Evolutionary conservation across 2,888 invertebrate genomes (phyloP), one percentile per base, ranked within the genome.

Genomic region (Boloria selene): DNA sequence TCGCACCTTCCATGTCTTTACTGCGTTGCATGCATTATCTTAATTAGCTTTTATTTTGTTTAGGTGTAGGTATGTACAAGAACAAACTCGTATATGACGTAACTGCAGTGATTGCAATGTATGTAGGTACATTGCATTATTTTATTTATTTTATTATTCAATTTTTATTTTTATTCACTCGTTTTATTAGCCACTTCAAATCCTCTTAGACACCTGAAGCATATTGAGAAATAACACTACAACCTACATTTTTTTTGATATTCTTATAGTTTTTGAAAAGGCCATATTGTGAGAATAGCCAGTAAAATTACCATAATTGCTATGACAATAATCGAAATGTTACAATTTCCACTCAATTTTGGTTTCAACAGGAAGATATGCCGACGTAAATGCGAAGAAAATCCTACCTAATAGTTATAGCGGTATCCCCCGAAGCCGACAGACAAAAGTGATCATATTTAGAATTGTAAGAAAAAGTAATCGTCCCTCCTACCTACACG

Each of bases 231-330:
- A 7, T 38, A 38, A 38, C 10, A 10, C 10, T 38, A 55, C n/a
- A 42, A n/a, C 38, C 31, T 38, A 18, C 5, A 47, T 4, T 0
- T 38, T 7, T 49, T 59, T 49, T 47, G 13, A 49, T 17, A 6
- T 31, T 13, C 26, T 26, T 22, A 44, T 22, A 56, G 44, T 42
- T 10, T 44, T 55, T 26, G 7, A 47, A 58, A 45, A 58, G 58
- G 16, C 31, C n/a, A 47, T 31, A 52, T 58, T 45, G 17, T 18
- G 44, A 10, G 51, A 16, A 75, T 73, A 69, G 71, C 79, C 81
- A 82, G 83, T 87, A 85, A 84, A 74, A 87, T 88, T 86, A 88
- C 78, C 83, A 86, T 87, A 85, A 88, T 79, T 77, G 82, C 79
- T 75, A 73, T 75, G 74, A 74, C 71, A 68, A 71, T 76, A 76